These are phyloP conservation scores for Phorcus lineatus DNA, from an alignment of 2,888 invertebrate species.

Conservation along the genomic window DNA sequence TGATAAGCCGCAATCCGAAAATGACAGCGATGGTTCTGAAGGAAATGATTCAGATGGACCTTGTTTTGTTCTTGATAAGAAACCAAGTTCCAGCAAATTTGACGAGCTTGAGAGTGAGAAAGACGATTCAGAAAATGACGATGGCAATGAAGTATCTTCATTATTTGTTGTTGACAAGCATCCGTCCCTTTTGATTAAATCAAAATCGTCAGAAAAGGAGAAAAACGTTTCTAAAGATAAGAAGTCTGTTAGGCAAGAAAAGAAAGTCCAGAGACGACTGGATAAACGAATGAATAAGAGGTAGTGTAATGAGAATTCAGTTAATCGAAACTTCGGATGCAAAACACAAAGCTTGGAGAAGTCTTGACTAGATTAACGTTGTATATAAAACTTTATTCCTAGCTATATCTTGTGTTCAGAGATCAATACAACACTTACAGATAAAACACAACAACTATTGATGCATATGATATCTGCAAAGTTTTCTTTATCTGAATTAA, in stretches of 20 bases:
- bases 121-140: too few species aligned
- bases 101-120: too few species aligned
- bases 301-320: background rate
- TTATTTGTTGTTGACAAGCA: background rate
- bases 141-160: background rate
- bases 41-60: background rate
- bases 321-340: background rate
- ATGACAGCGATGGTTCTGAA: background rate
- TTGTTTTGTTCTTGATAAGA: constrained; percentile 9
- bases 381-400: too few species aligned
- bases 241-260: background rate
- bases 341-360: too few species aligned
- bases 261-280: background rate
- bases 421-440: too few species aligned
- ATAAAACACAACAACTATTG: too few species aligned
- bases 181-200: background rate
- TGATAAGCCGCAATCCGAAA: background rate
- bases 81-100: background rate
- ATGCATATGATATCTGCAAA: too few species aligned
- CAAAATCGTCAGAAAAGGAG: background rate
- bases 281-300: background rate
- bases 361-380: too few species aligned
- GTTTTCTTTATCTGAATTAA: too few species aligned
- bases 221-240: background rate
- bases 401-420: too few species aligned